These are phyloP conservation scores for Diachrysia chrysitis DNA, from an alignment of 2,888 invertebrate genomes.

Conservation along the genomic window DNA sequence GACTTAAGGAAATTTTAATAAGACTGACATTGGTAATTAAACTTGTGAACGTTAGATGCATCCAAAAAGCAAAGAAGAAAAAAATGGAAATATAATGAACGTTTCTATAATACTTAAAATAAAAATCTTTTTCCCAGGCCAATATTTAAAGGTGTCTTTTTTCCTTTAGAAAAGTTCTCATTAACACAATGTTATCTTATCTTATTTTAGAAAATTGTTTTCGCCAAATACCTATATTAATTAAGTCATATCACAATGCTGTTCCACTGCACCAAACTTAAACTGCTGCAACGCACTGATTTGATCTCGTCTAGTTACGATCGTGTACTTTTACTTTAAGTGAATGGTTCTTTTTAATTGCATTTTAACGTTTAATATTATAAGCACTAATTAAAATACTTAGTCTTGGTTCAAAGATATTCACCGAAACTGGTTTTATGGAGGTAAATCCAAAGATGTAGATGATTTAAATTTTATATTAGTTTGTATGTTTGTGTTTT, in stretches of 20 bases:
- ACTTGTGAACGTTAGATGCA: neutral
- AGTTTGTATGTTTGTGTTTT: too few species aligned
- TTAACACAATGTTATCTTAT: too few species aligned
- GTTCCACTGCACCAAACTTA: too few species aligned
- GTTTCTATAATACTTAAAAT: neutral
- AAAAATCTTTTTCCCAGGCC: too few species aligned
- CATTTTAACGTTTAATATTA: neutral
- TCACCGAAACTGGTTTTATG: neutral
- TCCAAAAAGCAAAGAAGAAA: neutral
- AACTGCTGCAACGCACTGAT: conserved; percentile 10
- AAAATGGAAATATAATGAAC: neutral
- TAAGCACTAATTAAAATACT: neutral
- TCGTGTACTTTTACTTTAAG: neutral
- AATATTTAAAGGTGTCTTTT: too few species aligned
- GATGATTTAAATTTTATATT: too few species aligned
- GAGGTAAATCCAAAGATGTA: neutral
- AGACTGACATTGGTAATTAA: conserved; percentile 4
- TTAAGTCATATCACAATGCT: too few species aligned
- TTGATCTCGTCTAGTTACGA: conserved; percentile 14
- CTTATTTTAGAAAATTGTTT: too few species aligned
- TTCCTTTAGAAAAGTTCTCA: too few species aligned
- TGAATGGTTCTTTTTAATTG: neutral
- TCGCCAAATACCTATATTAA: too few species aligned
- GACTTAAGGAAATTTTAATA: neutral
- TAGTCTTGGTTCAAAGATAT: neutral